Evolutionary conservation across 2,113 vertebrate genomes (phyloP).

Genomic region (Ochotona curzoniae): DNA sequence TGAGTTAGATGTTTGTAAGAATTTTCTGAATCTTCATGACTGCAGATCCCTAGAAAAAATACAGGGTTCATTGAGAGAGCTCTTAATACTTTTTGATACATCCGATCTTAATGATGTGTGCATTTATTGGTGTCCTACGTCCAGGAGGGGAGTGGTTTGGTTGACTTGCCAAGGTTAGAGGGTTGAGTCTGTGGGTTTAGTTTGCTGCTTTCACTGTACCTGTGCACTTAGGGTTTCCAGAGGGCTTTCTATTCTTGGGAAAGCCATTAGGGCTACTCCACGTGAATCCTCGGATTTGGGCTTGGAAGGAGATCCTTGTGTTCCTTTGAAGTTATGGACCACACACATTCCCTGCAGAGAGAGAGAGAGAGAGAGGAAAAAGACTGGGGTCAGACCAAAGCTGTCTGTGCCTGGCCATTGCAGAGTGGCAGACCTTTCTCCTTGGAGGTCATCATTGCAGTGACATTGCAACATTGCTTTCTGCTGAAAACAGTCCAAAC

Average conservation of each 20-base stretch:
- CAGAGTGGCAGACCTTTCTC: neutral
- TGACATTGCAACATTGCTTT: neutral
- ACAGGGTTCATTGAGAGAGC: neutral
- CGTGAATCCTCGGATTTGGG: constrained; percentile 95
- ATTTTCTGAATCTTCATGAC: neutral
- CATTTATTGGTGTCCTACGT: neutral
- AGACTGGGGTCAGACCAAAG: constrained; percentile 38
- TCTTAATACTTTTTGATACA: neutral
- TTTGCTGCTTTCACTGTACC: constrained; percentile 85
- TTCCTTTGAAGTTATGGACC: constrained; percentile 98
- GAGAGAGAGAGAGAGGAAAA: constrained; percentile 50
- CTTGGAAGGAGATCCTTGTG: constrained; percentile 89
- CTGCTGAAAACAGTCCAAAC: neutral
- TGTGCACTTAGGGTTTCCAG: constrained; percentile 98
- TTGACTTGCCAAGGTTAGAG: neutral
- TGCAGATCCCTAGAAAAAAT: neutral
- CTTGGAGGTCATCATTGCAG: neutral
- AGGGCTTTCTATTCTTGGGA: constrained; percentile 97
- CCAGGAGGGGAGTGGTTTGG: neutral
- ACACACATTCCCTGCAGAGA: constrained; percentile 94
- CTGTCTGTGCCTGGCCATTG: neutral
- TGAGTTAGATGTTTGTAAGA: neutral
- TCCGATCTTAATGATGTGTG: neutral
- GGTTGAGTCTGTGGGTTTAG: neutral
- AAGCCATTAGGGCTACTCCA: constrained; percentile 96